A percentile compares a stretch with the other conserved stretches of the same genome.
These are phyloP conservation scores for Embidobia sp. DNA, from an alignment of 2,888 invertebrate genomes.

Conservation along the genomic window DNA sequence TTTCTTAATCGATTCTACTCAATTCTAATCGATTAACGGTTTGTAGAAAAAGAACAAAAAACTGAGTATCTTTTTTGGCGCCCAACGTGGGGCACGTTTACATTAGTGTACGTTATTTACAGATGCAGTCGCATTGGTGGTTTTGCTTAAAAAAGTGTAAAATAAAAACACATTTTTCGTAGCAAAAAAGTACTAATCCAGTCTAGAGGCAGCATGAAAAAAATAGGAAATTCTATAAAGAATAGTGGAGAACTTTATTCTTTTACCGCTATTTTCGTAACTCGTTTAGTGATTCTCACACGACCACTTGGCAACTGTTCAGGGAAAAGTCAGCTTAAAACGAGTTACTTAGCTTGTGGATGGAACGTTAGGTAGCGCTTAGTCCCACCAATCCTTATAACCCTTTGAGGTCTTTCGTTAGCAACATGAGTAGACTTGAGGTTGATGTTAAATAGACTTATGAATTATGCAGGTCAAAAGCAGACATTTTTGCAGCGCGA, in stretches of 20 bases:
- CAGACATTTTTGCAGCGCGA: conserved; percentile 4
- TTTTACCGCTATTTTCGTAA: conserved; percentile 10
- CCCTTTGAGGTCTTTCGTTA: conserved; percentile 36
- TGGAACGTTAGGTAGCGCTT: conserved; percentile 29
- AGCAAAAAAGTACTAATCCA: not conserved
- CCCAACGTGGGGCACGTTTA: too few relatives aligned
- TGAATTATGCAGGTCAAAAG: conserved; percentile 23
- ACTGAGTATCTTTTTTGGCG: too few relatives aligned
- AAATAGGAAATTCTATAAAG: conserved; percentile 2
- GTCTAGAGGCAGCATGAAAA: not conserved
- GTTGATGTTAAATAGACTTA: conserved; percentile 21
- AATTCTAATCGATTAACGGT: too few relatives aligned
- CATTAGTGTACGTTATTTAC: too few relatives aligned
- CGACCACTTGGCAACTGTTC: conserved; percentile 36
- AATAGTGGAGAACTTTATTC: conserved; percentile 2
- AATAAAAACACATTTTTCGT: too few relatives aligned
- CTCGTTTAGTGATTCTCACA: conserved; percentile 18
- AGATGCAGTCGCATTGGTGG: too few relatives aligned
- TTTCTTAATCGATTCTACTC: too few relatives aligned
- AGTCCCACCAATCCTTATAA: conserved; percentile 33
- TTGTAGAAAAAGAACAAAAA: too few relatives aligned
- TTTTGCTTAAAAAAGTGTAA: too few relatives aligned
- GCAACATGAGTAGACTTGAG: conserved; percentile 25
- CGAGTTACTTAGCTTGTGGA: conserved; percentile 34
- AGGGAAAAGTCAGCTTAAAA: conserved; percentile 21